Conservation (phyloP, 2,888 invertebrate genomes). For the Lasioglossum malachurum region DNA sequence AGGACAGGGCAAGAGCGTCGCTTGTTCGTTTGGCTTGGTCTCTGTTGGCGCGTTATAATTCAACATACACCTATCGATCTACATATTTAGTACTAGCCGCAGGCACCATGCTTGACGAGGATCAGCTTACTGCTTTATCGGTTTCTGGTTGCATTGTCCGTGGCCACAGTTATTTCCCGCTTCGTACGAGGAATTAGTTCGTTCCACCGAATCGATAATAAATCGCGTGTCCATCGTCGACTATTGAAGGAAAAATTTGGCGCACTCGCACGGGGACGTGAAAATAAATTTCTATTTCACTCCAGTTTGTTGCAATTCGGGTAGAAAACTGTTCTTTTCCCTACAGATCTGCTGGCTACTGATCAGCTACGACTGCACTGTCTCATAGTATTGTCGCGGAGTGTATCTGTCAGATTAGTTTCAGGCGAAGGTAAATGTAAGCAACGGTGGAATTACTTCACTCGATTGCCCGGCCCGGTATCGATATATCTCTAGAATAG, state of each 20-base stretch:
- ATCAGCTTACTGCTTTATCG: slow-evolving; percentile 22
- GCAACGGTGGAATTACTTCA: background rate
- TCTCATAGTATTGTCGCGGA: background rate
- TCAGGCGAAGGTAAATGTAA: background rate
- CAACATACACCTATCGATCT: slow-evolving; percentile 12
- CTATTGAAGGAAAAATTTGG: background rate
- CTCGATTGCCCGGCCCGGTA: no score
- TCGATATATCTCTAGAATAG: no score
- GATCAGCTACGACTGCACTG: background rate
- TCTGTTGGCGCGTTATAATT: slow-evolving; percentile 10
- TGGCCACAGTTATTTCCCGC: background rate
- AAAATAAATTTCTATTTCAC: background rate
- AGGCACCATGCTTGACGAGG: slow-evolving; percentile 22
- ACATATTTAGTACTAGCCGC: slow-evolving; percentile 2
- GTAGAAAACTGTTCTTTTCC: background rate
- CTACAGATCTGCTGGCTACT: background rate
- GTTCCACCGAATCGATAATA: slow-evolving; percentile 14
- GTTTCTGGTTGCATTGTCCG: background rate
- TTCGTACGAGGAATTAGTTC: slow-evolving; percentile 13
- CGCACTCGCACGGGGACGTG: background rate
- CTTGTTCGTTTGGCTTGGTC: slow-evolving; percentile 6
- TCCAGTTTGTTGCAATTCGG: background rate
- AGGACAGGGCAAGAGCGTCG: background rate
- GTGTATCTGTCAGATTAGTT: background rate
- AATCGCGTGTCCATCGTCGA: background rate